A percentile compares a stretch with the other conserved stretches of the same genome.
Conservation (phyloP, 2,888 invertebrate species). For the Monopis laevigella region DNA sequence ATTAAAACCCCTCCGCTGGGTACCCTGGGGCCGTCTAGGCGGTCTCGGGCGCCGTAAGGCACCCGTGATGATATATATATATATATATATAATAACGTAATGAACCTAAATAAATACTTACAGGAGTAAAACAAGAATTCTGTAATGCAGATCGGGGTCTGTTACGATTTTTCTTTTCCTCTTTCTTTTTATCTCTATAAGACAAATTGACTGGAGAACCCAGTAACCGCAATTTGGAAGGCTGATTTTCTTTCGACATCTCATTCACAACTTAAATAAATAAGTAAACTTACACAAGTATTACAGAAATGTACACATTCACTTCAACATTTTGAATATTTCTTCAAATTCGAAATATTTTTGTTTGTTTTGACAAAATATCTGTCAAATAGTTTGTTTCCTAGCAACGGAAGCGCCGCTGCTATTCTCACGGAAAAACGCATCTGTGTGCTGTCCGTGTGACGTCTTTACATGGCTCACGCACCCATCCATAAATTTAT, state of each 20-base stretch:
- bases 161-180: conserved; percentile 45
- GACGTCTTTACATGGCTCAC: no score
- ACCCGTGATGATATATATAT: no score
- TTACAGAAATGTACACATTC: no score
- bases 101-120: no score
- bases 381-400: conserved; percentile 24
- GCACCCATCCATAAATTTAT: no score
- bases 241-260: conserved; percentile 56
- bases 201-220: conserved; percentile 57
- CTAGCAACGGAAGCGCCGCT: conserved; percentile 25
- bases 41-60: no score
- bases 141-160: conserved; percentile 53
- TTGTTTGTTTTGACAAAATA: conserved; percentile 25
- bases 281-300: neutral
- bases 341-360: conserved; percentile 15
- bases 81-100: neutral
- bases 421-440: no score
- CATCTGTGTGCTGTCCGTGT: no score
- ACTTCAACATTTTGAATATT: no score
- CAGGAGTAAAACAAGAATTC: conserved; percentile 44
- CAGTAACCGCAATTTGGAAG: conserved; percentile 40
- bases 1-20: no score
- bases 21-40: no score
- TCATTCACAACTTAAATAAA: conserved; percentile 21
- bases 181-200: conserved; percentile 50